A percentile compares a stretch with the other conserved stretches of the same genome.
Conservation (phyloP, 2,888 invertebrate genomes). For the Ligdia adustata region DNA sequence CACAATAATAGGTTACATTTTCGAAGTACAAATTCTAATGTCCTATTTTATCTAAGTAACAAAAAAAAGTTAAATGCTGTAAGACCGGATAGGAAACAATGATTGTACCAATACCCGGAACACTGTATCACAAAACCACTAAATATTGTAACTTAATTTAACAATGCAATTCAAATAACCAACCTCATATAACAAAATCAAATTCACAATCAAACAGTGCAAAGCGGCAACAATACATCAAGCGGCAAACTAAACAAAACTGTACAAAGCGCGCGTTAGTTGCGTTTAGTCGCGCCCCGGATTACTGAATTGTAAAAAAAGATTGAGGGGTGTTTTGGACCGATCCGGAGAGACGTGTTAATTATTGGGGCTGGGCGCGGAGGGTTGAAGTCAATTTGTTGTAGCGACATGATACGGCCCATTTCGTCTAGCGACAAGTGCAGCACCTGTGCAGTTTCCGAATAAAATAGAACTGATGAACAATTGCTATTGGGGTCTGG, state of each 20-base stretch:
- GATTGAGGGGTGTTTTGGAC: slow-evolving; percentile 69
- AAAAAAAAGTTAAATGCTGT: no score
- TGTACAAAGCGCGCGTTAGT: slow-evolving; percentile 58
- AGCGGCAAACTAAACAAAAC: slow-evolving; percentile 59
- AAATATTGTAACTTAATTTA: not conserved
- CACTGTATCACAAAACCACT: no score
- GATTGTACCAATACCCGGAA: no score
- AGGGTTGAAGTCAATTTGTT: slow-evolving; percentile 86
- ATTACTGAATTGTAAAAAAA: slow-evolving; percentile 82
- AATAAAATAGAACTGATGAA: slow-evolving; percentile 58
- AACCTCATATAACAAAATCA: slow-evolving; percentile 27
- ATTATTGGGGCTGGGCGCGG: slow-evolving; percentile 79
- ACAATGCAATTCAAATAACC: slow-evolving; percentile 2
- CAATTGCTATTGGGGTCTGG: slow-evolving; percentile 46
- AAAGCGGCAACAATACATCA: slow-evolving; percentile 47
- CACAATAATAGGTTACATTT: no score
- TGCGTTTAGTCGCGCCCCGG: slow-evolving; percentile 78
- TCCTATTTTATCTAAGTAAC: no score
- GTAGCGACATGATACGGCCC: slow-evolving; percentile 87
- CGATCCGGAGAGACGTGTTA: slow-evolving; percentile 69
- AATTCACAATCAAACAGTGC: slow-evolving; percentile 47
- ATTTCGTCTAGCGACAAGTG: slow-evolving; percentile 84
- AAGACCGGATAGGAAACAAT: no score
- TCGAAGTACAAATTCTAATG: no score
- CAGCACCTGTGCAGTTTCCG: slow-evolving; percentile 77